These are phyloP conservation scores for Gisinianus flammeolus DNA, from an alignment of 2,888 invertebrate species.

Conservation along the genomic window DNA sequence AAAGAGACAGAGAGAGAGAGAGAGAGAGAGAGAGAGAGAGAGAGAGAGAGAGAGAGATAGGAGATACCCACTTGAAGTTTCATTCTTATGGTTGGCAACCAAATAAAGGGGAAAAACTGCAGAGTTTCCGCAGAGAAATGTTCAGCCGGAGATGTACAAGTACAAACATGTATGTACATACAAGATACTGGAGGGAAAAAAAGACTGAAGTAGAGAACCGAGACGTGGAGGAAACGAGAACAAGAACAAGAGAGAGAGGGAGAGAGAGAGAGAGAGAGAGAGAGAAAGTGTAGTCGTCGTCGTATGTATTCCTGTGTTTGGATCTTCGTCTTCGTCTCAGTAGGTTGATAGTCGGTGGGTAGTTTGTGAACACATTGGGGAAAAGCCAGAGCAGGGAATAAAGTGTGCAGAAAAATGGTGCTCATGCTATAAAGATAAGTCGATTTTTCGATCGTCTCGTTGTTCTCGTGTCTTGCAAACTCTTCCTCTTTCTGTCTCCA, in stretches of 20 bases:
- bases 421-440: constrained; percentile 35
- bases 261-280: not conserved
- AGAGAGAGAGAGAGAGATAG: too few species aligned
- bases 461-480: not conserved
- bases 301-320: constrained; percentile 5
- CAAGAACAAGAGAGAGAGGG: constrained; percentile 2
- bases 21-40: too few species aligned
- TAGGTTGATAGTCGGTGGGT: constrained; percentile 45
- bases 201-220: too few species aligned
- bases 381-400: constrained; percentile 29
- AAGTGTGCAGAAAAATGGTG: constrained; percentile 53
- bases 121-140: too few species aligned
- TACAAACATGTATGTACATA: too few species aligned
- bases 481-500: constrained; percentile 13
- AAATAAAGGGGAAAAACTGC: constrained; percentile 10
- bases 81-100: constrained; percentile 23
- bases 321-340: constrained; percentile 26
- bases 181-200: too few species aligned
- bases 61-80: constrained; percentile 23
- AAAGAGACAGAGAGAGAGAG: too few species aligned
- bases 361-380: constrained; percentile 31
- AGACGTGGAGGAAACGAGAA: too few species aligned
- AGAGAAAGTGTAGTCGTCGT: constrained; percentile 9
- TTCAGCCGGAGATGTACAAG: too few species aligned
- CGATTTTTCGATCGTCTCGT: constrained; percentile 38